Percentiles rank a stretch among this genome's conserved stretches.
phyloP scores from a whole-genome alignment of 1,140 invertebrate genomes.

The Bactericera cockerelli region DNA sequence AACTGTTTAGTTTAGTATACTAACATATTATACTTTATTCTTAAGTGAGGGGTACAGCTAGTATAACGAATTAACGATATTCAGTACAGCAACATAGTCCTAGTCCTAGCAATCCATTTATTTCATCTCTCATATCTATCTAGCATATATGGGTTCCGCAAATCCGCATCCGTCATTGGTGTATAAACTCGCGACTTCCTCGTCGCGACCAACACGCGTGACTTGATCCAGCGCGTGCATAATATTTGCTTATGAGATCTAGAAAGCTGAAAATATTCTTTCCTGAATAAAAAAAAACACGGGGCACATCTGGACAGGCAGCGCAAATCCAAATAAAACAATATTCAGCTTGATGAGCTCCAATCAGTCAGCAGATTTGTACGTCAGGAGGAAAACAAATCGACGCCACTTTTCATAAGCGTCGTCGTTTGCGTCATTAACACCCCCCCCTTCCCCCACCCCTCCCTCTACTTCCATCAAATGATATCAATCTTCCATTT shows the following conservation, averaged over 20 bases:
- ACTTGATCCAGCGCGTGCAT: too few relatives aligned
- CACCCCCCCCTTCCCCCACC: not conserved
- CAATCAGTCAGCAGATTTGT: slow-evolving; percentile 8
- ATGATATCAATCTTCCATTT: slow-evolving; percentile 9
- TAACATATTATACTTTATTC: too few relatives aligned
- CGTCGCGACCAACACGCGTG: too few relatives aligned
- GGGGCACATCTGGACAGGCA: not conserved
- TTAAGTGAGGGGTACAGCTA: too few relatives aligned
- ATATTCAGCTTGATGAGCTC: not conserved
- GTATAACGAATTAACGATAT: too few relatives aligned
- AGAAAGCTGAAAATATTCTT: not conserved
- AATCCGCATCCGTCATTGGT: too few relatives aligned
- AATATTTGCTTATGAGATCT: slow-evolving; percentile 8
- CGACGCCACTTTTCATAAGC: slow-evolving; percentile 9
- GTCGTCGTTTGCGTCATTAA: slow-evolving; percentile 6
- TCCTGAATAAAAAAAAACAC: not conserved
- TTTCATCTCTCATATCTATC: too few relatives aligned
- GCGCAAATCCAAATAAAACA: slow-evolving; percentile 7
- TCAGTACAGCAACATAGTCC: too few relatives aligned
- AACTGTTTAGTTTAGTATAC: too few relatives aligned
- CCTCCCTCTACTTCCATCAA: not conserved
- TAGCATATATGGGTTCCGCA: too few relatives aligned
- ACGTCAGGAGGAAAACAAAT: slow-evolving; percentile 3
- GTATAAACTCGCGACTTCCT: too few relatives aligned
- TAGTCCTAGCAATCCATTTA: too few relatives aligned